Evolutionary conservation across 1,140 invertebrate genomes (phyloP), one percentile per base, ranked within the genome.

Genomic region (Potamilus streckersoni): DNA sequence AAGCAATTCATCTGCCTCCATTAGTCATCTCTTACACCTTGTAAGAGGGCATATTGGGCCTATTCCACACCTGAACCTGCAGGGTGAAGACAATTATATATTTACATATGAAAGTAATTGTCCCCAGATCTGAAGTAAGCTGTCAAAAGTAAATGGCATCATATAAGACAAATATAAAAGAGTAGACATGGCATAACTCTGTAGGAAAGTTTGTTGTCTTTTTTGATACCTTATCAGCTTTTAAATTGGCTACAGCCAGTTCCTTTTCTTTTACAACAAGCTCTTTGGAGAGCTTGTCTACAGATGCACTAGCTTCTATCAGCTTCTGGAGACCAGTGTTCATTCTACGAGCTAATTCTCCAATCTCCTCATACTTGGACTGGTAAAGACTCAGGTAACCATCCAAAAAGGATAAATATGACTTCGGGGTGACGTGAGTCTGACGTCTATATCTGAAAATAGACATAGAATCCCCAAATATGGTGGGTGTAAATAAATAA

Each of bases 371-470:
- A 87, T 95, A 93, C 90, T 97, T 97, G 88, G 93, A 92, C 79
- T 93, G 92, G 86, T 99, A 98, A 77, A 98, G 96, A 75, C 93
- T 94, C 90, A 98, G 98, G 86, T 98, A 99, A 20, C 96, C 96
- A 69, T 94, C 94, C 73, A 99, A 95, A 88, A 99, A 99, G 84
- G 97, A 98, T 17, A 99, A 89, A 89, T 98, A 99, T 2, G 97
- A 98, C 90, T 98, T 99, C 14, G 97, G 97, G n/a, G 97, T 99
- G 1, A 99, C 97, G 88, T 98, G 97, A 58, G 96, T 96, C 3
- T 97, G 95, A 80, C 97, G 92, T 27, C 97, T 93, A 85, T 96
- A 98, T 82, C 92, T 93, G 60, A 16, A 79, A 74, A 80, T 63
- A 19, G 1, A 69, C 55, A 64, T 15, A 55, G 15, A 64, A 16